Percentiles rank a stretch among this genome's conserved stretches.
These are phyloP conservation scores for Miltochrista miniata DNA, from an alignment of 2,888 invertebrate genomes.

Conservation along the genomic window DNA sequence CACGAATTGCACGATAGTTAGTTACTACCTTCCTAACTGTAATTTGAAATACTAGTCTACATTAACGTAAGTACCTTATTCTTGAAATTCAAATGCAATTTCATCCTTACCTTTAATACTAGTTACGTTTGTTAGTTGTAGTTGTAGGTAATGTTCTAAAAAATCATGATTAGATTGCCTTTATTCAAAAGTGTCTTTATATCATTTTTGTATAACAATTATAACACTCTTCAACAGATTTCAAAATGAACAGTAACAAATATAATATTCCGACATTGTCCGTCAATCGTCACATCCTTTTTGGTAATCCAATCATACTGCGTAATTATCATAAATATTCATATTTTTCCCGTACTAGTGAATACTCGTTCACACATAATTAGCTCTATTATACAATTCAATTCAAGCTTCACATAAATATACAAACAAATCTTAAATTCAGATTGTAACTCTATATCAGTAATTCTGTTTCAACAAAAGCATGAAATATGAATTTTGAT, in stretches of 20 bases:
- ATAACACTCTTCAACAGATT: slow-evolving; percentile 3
- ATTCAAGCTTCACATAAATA: slow-evolving; percentile 56
- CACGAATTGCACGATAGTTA: too few relatives aligned
- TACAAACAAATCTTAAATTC: slow-evolving; percentile 75
- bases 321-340: slow-evolving; percentile 72
- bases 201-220: slow-evolving; percentile 12
- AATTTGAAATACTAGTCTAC: too few relatives aligned
- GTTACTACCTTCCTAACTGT: too few relatives aligned
- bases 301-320: slow-evolving; percentile 39
- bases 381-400: slow-evolving; percentile 73
- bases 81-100: background rate
- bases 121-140: too few relatives aligned
- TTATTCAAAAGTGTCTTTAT: background rate
- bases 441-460: slow-evolving; percentile 74
- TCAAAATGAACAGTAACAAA: slow-evolving; percentile 22
- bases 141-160: too few relatives aligned
- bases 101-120: background rate
- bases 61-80: too few relatives aligned
- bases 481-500: slow-evolving; percentile 74
- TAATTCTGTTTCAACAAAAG: slow-evolving; percentile 65
- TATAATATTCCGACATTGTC: slow-evolving; percentile 20
- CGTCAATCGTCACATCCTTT: slow-evolving; percentile 51
- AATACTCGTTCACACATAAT: slow-evolving; percentile 77
- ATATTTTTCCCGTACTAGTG: slow-evolving; percentile 49
- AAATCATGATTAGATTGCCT: too few relatives aligned